Base-by-base conservation (phyloP, 92 coral and sea anemone genomes). In the Heliopora coerulea region DNA sequence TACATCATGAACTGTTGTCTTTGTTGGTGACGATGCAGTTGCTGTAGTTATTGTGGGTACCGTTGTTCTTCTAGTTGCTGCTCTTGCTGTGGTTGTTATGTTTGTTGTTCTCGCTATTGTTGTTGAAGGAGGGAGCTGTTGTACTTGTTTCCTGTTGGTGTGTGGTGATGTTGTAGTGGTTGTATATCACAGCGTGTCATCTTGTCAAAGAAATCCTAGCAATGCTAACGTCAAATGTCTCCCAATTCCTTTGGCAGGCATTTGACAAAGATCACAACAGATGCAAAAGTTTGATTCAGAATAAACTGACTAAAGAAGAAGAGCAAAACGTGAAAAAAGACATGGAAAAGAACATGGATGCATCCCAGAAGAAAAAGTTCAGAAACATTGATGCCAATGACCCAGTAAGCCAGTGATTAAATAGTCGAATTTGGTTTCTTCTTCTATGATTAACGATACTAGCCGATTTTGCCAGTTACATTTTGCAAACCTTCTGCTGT, bases 211-310 rank as follows among this genome's bases (percentile, higher is more conserved):
- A n/a, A n/a, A n/a, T n/a, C n/a, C n/a, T n/a, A n/a, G n/a, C n/a
- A n/a, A n/a, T n/a, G n/a, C n/a, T n/a, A n/a, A n/a, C 24, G 2
- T 54, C 29, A 4, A 11, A 19, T 19, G 34, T 44, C 15, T 39
- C 23, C n/a, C 3, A 2, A 12, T 3, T 46, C 26, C 46, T 37
- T 42, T 56, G 49, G 62, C 72, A 93, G 98, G 98, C 98, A 26
- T 93, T 83, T 68, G 98, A 93, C 80, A 90, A 90, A 80, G 98
- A 93, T 79, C 79, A 80, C 30, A 93, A 93, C 72, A 79, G 74
- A 54, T 93, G 98, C 64, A 93, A 93, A 57, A 93, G 98, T 56
- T 85, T 93, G 61, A 62, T 88, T 31, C 79, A 83, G 54, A 90
- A 85, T 17, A 78, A 82, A 74, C 85, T 93, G 44, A 87, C 95